Evolutionary conservation across 2,888 invertebrate species (phyloP).

Genomic region (Ennomos quercinarius): DNA sequence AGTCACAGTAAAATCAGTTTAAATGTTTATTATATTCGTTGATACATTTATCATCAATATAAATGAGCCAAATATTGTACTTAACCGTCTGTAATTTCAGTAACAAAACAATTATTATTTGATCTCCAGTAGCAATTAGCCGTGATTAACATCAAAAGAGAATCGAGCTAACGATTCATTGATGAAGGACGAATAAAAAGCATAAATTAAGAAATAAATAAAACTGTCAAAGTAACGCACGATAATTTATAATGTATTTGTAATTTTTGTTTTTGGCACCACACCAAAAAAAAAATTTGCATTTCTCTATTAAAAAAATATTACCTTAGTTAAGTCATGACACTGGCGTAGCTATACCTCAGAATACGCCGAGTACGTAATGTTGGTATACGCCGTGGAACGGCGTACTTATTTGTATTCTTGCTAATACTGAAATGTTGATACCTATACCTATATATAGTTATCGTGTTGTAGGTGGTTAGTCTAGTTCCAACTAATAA

Average conservation of each 20-base stretch:
- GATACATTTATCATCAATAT: no score
- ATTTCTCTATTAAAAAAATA: conserved; percentile 41
- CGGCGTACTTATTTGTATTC: no score
- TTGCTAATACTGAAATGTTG: no score
- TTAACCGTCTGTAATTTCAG: conserved; percentile 16
- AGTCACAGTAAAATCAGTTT: no score
- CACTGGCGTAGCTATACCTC: no score
- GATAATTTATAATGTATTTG: conserved; percentile 59
- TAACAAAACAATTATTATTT: neutral
- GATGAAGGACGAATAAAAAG: conserved; percentile 29
- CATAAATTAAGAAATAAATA: conserved; percentile 46
- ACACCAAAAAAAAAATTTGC: conserved; percentile 61
- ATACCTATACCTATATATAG: no score
- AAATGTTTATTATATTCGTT: no score
- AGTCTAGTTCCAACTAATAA: no score
- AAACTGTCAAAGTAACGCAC: conserved; percentile 44
- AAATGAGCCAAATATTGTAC: neutral
- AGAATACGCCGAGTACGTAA: no score
- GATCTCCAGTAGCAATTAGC: conserved; percentile 12
- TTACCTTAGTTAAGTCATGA: no score
- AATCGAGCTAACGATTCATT: conserved; percentile 22
- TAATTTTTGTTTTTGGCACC: conserved; percentile 62
- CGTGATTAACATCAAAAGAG: conserved; percentile 19
- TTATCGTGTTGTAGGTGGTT: no score
- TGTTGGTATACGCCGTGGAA: no score